These are phyloP conservation scores for Zaprionus africanus DNA, from an alignment of 1,140 invertebrate species.

Conservation along the genomic window DNA sequence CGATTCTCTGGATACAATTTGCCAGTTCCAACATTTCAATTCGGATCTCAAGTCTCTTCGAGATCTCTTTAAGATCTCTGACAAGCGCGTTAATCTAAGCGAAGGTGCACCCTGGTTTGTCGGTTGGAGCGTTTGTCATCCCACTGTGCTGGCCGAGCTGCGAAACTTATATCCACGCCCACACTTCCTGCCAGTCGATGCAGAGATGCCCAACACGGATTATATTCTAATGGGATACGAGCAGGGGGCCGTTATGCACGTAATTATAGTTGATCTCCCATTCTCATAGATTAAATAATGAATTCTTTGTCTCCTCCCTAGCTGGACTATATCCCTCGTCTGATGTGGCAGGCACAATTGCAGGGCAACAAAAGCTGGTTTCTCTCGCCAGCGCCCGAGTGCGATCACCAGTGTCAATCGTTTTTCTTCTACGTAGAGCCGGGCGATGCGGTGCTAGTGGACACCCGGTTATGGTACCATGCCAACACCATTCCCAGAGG, in stretches of 20 bases:
- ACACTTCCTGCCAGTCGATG: slow-evolving; percentile 94
- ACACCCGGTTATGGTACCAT: slow-evolving; percentile 97
- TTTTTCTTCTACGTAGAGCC: slow-evolving; percentile 92
- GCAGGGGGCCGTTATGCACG: slow-evolving; percentile 96
- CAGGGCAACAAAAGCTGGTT: slow-evolving; percentile 94
- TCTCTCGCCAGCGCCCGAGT: slow-evolving; percentile 94
- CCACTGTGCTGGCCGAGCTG: slow-evolving; percentile 90
- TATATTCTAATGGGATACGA: slow-evolving; percentile 97
- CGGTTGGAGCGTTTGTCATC: slow-evolving; percentile 96
- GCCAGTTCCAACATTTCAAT: slow-evolving; percentile 96
- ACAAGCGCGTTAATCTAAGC: slow-evolving; percentile 87
- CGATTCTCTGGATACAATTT: slow-evolving; percentile 90
- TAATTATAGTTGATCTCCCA: slow-evolving; percentile 85
- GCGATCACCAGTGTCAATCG: slow-evolving; percentile 90
- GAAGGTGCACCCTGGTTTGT: slow-evolving; percentile 93
- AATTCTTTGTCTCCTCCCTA: slow-evolving; percentile 84
- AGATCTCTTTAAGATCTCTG: slow-evolving; percentile 92
- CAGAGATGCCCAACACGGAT: slow-evolving; percentile 95
- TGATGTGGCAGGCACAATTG: slow-evolving; percentile 98
- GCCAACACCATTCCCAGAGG: slow-evolving; percentile 92
- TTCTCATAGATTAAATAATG: neutral
- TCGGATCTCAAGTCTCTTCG: slow-evolving; percentile 91
- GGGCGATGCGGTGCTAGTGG: slow-evolving; percentile 94
- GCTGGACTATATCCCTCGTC: slow-evolving; percentile 95
- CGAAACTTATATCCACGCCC: slow-evolving; percentile 91